Evolutionary conservation across 2,113 vertebrate species (phyloP).

Genomic region (Hypomesus transpacificus): DNA sequence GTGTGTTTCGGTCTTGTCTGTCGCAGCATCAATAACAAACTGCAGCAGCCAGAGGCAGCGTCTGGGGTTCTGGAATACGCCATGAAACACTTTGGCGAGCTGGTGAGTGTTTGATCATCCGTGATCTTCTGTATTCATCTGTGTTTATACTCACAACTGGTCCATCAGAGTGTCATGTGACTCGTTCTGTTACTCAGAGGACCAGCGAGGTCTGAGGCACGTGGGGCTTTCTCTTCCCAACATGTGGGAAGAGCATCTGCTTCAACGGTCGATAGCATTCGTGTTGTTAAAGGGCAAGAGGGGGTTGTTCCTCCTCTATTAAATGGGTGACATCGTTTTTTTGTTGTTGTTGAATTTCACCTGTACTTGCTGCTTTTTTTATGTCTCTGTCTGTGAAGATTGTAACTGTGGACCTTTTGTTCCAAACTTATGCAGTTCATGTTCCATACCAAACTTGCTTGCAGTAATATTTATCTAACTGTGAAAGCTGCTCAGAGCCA

Average conservation of each 20-base stretch:
- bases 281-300: conserved; percentile 19
- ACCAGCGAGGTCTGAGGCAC: conserved; percentile 32
- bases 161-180: neutral
- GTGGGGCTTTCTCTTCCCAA: conserved; percentile 27
- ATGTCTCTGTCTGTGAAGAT: neutral
- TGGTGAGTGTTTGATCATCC: conserved; percentile 76
- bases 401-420: neutral
- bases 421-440: conserved; percentile 4
- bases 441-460: conserved; percentile 6
- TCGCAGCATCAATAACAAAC: conserved; percentile 96
- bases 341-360: neutral
- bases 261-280: conserved; percentile 21
- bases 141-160: neutral
- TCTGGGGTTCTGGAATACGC: conserved; percentile 95
- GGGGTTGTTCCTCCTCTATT: neutral
- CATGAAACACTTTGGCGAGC: conserved; percentile 97
- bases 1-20: conserved; percentile 31
- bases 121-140: neutral
- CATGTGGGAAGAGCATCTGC: conserved; percentile 48
- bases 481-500: neutral
- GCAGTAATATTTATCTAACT: conserved; percentile 13
- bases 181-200: conserved; percentile 15
- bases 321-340: neutral
- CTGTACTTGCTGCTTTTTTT: neutral
- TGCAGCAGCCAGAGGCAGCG: conserved; percentile 97